Evolutionary conservation across 2,888 invertebrate species (phyloP).

Genomic region (Napeogenes inachia): DNA sequence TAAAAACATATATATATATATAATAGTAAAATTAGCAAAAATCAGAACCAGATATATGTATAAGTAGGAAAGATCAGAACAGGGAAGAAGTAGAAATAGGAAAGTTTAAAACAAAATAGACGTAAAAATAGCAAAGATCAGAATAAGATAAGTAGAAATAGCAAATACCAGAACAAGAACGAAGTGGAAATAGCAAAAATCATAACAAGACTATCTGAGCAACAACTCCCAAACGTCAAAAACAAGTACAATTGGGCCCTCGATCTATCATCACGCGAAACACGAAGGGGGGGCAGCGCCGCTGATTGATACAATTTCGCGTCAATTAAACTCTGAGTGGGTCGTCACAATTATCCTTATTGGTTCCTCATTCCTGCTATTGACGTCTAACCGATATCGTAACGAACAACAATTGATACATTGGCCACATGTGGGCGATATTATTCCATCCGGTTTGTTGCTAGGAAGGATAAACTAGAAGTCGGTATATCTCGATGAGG

Average conservation of each 20-base stretch:
- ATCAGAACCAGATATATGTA: no score
- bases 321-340: conserved; percentile 61
- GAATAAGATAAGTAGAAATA: no score
- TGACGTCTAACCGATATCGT: conserved; percentile 38
- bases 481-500: no score
- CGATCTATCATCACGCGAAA: conserved; percentile 15
- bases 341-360: conserved; percentile 65
- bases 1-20: no score
- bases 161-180: no score
- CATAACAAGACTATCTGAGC: background rate
- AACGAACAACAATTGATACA: conserved; percentile 34
- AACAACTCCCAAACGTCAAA: background rate
- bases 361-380: conserved; percentile 63
- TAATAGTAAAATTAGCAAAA: no score
- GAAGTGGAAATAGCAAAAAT: background rate
- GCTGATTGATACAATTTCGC: conserved; percentile 72
- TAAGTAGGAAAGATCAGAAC: no score
- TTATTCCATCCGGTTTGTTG: conserved; percentile 11
- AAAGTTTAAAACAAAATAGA: no score
- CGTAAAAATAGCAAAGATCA: no score
- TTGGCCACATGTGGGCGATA: conserved; percentile 18
- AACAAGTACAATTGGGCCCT: conserved; percentile 2
- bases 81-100: no score
- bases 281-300: conserved; percentile 43
- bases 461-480: background rate